phyloP scores from a whole-genome alignment of 2,113 vertebrate species.

The Cottus gobio region DNA sequence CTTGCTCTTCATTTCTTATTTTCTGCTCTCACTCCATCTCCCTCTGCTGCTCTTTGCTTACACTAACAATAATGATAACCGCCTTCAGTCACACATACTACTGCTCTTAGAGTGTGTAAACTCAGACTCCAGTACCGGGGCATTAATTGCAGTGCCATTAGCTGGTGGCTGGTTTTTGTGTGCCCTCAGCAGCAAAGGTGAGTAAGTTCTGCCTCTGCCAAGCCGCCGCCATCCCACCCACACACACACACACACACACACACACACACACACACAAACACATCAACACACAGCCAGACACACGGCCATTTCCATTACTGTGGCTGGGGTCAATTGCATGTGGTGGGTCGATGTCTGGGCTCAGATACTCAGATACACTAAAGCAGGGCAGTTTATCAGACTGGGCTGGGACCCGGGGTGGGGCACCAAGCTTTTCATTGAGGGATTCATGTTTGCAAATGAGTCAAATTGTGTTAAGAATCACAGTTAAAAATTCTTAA shows the following conservation, averaged over 20 bases:
- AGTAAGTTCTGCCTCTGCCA: slow-evolving; percentile 28
- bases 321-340: slow-evolving; percentile 41
- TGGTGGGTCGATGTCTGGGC: slow-evolving; percentile 54
- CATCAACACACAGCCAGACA: slow-evolving; percentile 11
- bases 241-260: slow-evolving; percentile 27
- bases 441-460: not conserved
- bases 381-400: slow-evolving; percentile 27
- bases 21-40: slow-evolving; percentile 27
- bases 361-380: slow-evolving; percentile 20
- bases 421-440: not conserved
- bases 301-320: slow-evolving; percentile 40
- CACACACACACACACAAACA: too few species aligned
- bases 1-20: slow-evolving; percentile 41
- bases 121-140: slow-evolving; percentile 24
- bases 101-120: slow-evolving; percentile 9
- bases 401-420: not conserved
- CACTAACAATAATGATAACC: slow-evolving; percentile 32
- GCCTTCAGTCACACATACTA: slow-evolving; percentile 45
- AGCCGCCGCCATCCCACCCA: not conserved
- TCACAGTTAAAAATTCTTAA: not conserved
- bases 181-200: slow-evolving; percentile 39
- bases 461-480: not conserved
- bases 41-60: slow-evolving; percentile 21
- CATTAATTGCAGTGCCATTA: slow-evolving; percentile 59
- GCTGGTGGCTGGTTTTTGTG: slow-evolving; percentile 13